phyloP scores from a whole-genome alignment of 2,797 vertebrate genomes.

The Lindbergichthys nudifrons region DNA sequence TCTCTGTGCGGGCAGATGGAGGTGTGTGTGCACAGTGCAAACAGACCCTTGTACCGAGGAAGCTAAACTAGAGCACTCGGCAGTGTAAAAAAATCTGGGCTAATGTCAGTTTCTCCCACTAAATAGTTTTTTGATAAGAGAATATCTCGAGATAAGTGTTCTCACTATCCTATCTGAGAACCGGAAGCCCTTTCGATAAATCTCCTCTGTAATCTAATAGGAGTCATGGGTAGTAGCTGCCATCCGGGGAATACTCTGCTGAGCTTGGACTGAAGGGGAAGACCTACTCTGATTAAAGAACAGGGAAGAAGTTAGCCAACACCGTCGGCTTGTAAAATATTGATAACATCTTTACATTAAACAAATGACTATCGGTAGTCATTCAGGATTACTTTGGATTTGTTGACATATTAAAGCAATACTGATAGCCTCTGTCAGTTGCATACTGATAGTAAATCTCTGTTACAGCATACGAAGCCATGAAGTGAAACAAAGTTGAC shows the following conservation, averaged over 20 bases:
- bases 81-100: slow-evolving; percentile 68
- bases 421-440: slow-evolving; percentile 74
- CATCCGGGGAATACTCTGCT: slow-evolving; percentile 24
- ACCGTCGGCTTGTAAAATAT: slow-evolving; percentile 48
- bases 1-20: slow-evolving; percentile 63
- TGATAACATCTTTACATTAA: slow-evolving; percentile 75
- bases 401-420: slow-evolving; percentile 76
- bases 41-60: slow-evolving; percentile 82
- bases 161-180: slow-evolving; percentile 78
- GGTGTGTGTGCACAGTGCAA: slow-evolving; percentile 73
- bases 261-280: background rate
- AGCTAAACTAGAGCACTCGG: slow-evolving; percentile 58
- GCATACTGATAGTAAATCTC: slow-evolving; percentile 44
- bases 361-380: slow-evolving; percentile 69
- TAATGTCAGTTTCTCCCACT: slow-evolving; percentile 78
- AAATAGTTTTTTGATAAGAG: slow-evolving; percentile 84
- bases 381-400: slow-evolving; percentile 73
- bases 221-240: slow-evolving; percentile 55
- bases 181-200: slow-evolving; percentile 78
- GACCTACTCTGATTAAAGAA: slow-evolving; percentile 39
- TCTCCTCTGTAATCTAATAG: slow-evolving; percentile 72
- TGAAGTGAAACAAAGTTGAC: slow-evolving; percentile 29
- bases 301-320: slow-evolving; percentile 28
- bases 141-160: slow-evolving; percentile 82
- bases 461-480: slow-evolving; percentile 12